A percentile compares a stretch with the other conserved stretches of the same genome.
These are phyloP conservation scores for Lethenteron reissneri DNA, from an alignment of 2,113 vertebrate genomes.

Conservation along the genomic window DNA sequence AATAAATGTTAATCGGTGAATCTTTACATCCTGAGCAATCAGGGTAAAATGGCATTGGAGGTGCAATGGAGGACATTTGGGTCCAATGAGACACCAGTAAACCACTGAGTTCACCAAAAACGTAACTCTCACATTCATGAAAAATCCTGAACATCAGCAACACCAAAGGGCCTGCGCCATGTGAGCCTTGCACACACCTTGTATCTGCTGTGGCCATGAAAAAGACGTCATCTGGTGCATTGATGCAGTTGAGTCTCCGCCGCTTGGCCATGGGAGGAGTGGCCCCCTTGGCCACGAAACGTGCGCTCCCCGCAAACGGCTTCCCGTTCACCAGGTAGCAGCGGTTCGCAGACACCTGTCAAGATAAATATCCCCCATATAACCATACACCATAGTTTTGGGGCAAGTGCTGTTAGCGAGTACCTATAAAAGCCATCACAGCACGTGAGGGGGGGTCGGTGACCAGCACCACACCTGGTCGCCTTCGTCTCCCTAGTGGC, in stretches of 20 bases:
- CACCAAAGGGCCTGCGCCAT: neutral
- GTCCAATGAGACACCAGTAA: neutral
- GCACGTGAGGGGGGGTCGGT: too few species aligned
- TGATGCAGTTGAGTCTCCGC: slow-evolving; percentile 13
- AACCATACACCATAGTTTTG: too few species aligned
- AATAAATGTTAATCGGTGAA: neutral
- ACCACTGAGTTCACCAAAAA: neutral
- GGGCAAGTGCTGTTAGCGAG: too few species aligned
- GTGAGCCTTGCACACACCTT: slow-evolving; percentile 4
- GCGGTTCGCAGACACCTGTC: too few species aligned
- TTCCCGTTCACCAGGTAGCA: slow-evolving; percentile 12
- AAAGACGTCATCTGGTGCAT: slow-evolving; percentile 13
- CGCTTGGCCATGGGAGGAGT: slow-evolving; percentile 11
- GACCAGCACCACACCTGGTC: too few species aligned
- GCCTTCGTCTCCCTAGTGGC: too few species aligned
- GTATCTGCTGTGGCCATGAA: slow-evolving; percentile 13
- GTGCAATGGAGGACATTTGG: neutral
- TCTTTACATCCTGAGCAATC: neutral
- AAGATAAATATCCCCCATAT: too few species aligned
- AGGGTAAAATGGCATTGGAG: neutral
- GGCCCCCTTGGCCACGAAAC: slow-evolving; percentile 11
- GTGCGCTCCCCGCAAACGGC: slow-evolving; percentile 9
- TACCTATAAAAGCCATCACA: too few species aligned
- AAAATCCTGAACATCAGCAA: neutral
- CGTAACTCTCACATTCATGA: neutral